Conservation (phyloP, 2,113 vertebrate genomes). For the Stercorarius parasiticus region DNA sequence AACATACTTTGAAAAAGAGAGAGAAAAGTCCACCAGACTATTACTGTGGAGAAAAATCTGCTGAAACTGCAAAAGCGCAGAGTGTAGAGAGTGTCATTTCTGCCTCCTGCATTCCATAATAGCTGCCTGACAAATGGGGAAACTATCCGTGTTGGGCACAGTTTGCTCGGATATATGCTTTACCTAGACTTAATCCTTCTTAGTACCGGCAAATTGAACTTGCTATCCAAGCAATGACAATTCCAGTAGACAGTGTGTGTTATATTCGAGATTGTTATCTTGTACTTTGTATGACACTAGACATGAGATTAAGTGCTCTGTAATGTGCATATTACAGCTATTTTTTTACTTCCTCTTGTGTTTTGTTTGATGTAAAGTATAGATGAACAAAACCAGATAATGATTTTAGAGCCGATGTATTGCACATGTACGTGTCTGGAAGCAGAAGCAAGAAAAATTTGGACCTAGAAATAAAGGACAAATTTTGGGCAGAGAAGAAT, state of each 20-base stretch:
- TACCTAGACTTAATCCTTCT: conserved; percentile 49
- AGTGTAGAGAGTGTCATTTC: not conserved
- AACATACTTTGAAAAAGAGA: not conserved
- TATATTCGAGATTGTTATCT: conserved; percentile 46
- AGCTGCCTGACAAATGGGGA: conserved; percentile 23
- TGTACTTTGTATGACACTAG: not conserved
- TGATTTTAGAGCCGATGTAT: not conserved
- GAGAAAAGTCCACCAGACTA: not conserved
- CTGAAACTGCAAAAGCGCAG: not conserved
- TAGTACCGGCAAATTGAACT: conserved; percentile 7
- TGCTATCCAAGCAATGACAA: not conserved
- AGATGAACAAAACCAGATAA: conserved; percentile 60
- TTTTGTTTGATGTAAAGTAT: conserved; percentile 46
- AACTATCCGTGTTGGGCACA: not conserved
- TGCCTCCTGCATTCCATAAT: not conserved
- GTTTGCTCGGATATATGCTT: not conserved
- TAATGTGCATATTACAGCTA: conserved; percentile 40
- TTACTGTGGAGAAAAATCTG: not conserved
- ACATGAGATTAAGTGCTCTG: conserved; percentile 49
- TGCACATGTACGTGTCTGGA: not conserved
- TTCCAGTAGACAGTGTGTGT: conserved; percentile 40
- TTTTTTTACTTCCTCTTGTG: conserved; percentile 51
- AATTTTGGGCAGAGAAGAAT: not conserved
- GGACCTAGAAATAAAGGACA: conserved; percentile 2
- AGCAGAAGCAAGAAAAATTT: conserved; percentile 20